A percentile compares a stretch with the other conserved stretches of the same genome.
phyloP scores from a whole-genome alignment of 2,888 invertebrate species.

The Megalurothrips usitatus region DNA sequence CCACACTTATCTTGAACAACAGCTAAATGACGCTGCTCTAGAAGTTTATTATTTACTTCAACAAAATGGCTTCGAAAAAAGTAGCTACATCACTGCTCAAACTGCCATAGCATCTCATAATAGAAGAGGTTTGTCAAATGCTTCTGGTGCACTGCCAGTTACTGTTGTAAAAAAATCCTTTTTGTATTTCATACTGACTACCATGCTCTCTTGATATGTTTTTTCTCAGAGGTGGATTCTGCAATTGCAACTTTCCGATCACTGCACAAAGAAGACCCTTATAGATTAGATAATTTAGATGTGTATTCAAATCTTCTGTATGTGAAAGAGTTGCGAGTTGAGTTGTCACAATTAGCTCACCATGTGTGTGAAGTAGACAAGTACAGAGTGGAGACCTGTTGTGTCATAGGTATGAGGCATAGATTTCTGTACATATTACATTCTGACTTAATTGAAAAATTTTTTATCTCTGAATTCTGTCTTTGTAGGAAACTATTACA shows the following conservation, averaged over 20 bases:
- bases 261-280: conserved; percentile 83
- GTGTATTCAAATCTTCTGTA: conserved; percentile 94
- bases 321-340: conserved; percentile 86
- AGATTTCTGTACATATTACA: conserved; percentile 15
- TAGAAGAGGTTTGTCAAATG: conserved; percentile 63
- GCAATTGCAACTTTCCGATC: conserved; percentile 81
- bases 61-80: conserved; percentile 75
- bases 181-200: conserved; percentile 27
- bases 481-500: conserved; percentile 87
- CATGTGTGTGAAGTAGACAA: conserved; percentile 91
- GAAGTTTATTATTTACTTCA: conserved; percentile 74
- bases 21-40: conserved; percentile 84
- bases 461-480: conserved; percentile 39
- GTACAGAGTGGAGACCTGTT: conserved; percentile 95
- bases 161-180: conserved; percentile 30
- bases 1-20: conserved; percentile 83
- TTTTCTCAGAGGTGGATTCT: conserved; percentile 73
- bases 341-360: conserved; percentile 89
- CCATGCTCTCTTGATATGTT: conserved; percentile 34
- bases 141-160: neutral
- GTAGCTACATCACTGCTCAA: conserved; percentile 85
- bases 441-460: conserved; percentile 25
- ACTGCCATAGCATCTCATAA: conserved; percentile 91
- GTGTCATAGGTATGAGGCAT: conserved; percentile 75
- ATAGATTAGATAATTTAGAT: conserved; percentile 91